These are phyloP conservation scores for Cheilinus undulatus DNA, from an alignment of 2,113 vertebrate species.

Conservation along the genomic window DNA sequence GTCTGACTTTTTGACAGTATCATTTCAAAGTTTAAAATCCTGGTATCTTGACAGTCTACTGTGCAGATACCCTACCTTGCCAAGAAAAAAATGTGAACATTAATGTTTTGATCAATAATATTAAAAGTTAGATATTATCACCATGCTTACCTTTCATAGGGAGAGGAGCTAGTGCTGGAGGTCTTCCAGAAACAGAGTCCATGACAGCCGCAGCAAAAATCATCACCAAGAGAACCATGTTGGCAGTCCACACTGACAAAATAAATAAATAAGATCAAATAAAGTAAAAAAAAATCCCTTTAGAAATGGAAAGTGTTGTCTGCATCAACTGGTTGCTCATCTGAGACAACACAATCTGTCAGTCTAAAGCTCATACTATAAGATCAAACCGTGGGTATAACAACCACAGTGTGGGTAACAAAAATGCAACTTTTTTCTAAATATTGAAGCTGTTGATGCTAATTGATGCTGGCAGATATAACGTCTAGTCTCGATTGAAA, in stretches of 20 bases:
- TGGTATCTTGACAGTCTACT: too few species aligned
- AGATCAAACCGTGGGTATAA: neutral
- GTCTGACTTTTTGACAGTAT: too few species aligned
- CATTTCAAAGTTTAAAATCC: too few species aligned
- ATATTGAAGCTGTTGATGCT: neutral
- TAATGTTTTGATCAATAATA: too few species aligned
- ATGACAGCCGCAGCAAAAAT: slow-evolving; percentile 13
- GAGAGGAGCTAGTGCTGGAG: slow-evolving; percentile 28
- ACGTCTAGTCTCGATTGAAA: neutral
- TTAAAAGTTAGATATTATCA: neutral
- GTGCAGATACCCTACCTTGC: too few species aligned
- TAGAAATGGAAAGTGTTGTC: neutral
- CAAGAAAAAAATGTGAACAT: too few species aligned
- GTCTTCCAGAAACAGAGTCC: slow-evolving; percentile 13
- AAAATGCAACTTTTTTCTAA: neutral
- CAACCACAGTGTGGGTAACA: neutral
- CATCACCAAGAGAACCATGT: slow-evolving; percentile 33
- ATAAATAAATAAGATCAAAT: neutral
- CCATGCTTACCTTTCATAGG: slow-evolving; percentile 56
- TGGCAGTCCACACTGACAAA: slow-evolving; percentile 29
- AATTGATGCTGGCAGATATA: neutral
- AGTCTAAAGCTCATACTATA: neutral
- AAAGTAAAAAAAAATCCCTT: neutral
- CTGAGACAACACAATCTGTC: neutral
- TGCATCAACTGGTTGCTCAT: neutral